Base-by-base conservation (phyloP, 2,888 invertebrate species). In the Diploptera punctata region DNA sequence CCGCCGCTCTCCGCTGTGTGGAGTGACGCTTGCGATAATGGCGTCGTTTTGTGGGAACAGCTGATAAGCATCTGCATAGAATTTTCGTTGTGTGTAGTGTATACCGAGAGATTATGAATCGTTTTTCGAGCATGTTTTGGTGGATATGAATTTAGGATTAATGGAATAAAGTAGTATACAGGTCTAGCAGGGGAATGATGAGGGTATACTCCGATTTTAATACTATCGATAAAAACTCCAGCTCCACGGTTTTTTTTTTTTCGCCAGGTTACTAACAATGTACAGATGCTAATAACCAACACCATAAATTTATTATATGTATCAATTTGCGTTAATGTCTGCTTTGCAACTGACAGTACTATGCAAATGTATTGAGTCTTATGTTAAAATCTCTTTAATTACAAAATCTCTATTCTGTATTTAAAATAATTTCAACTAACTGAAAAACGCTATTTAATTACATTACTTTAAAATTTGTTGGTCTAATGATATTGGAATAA, bases 21-120 rank as follows among this genome's bases (percentile, higher is more conserved):
- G 65, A 65, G 65, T 65, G 65, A 65, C 65, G 65, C 65, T 65
- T 44, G 65, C 65, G 65, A 65, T 65, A 65, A 65, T 65, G 65
- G 65, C 65, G 65, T 65, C 65, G 65, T 65, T 65, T 65, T 65
- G 65, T 65, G 65, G 65, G 44, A 65, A 65, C 65, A 65, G 65
- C 43, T 26, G 65, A 65, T 65, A 65, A 65, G 47, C 24, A 65
- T 65, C 65, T 65, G 65, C 65, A 65, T 65, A 65, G 65, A 65
- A 65, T 44, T 65, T 65, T 65, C 65, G 65, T 65, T 65, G 65
- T 65, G 47, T 65, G 44, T 26, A 61, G 38, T 61, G 65, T 65
- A 44, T 29, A 24, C 26, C 3, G 24, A 47, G 65, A 24, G 65
- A 65, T 65, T 65, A 65, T 65, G 65, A 65, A 65, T 65, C 65